Percentiles rank a stretch among this genome's conserved stretches.
Conservation (phyloP, 2,888 invertebrate species). For the Acleris sparsana region DNA sequence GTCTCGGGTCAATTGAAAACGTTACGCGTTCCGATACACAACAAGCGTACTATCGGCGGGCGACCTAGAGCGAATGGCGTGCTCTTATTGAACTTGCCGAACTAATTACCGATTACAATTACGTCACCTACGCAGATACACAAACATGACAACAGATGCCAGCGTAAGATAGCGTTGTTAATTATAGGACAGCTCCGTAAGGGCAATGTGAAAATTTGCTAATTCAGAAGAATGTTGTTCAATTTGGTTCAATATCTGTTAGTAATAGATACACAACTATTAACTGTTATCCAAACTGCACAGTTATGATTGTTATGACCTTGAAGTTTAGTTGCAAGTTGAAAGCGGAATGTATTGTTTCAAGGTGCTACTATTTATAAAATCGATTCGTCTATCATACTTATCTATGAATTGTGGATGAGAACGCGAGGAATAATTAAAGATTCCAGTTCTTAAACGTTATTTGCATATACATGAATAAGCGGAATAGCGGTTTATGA, state of each 20-base stretch:
- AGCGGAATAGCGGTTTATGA: conserved; percentile 14
- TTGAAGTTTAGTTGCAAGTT: background rate
- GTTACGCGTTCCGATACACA: conserved; percentile 22
- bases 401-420: conserved; percentile 23
- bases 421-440: conserved; percentile 12
- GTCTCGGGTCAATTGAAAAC: conserved; percentile 44
- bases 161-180: conserved; percentile 13
- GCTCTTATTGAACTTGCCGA: conserved; percentile 7
- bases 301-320: no score
- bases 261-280: no score
- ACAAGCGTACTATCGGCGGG: conserved; percentile 10
- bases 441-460: conserved; percentile 16
- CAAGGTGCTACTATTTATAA: conserved; percentile 16
- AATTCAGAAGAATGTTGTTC: background rate
- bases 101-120: conserved; percentile 21
- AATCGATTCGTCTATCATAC: conserved; percentile 11
- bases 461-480: conserved; percentile 31
- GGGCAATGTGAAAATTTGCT: background rate
- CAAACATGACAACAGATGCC: conserved; percentile 23
- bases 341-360: background rate
- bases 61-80: conserved; percentile 6
- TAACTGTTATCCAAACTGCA: no score
- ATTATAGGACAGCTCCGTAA: background rate
- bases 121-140: conserved; percentile 20
- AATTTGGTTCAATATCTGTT: background rate